Evolutionary conservation across 2,113 vertebrate species (phyloP).

Genomic region (Erythrolamprus reginae): DNA sequence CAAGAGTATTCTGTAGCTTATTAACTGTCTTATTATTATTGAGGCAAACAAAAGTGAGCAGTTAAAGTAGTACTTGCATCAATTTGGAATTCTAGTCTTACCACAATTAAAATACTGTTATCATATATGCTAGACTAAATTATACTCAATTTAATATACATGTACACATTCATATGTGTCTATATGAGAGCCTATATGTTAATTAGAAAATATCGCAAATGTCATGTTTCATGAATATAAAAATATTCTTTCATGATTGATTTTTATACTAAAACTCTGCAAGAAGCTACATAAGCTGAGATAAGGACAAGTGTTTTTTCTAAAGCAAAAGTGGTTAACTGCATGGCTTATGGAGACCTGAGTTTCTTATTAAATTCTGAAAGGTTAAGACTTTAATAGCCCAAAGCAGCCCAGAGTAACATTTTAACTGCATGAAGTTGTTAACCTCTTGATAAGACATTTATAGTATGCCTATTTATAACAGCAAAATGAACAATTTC

Average conservation of each 20-base stretch:
- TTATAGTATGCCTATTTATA: not conserved
- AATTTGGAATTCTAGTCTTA: not conserved
- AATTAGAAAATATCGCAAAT: not conserved
- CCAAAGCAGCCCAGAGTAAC: not conserved
- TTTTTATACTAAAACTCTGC: not conserved
- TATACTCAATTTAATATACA: not conserved
- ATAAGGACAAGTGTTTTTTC: not conserved
- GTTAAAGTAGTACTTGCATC: not conserved
- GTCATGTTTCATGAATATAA: not conserved
- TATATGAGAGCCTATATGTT: not conserved
- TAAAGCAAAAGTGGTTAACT: not conserved
- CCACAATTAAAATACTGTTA: not conserved
- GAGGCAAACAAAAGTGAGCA: not conserved
- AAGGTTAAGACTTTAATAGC: not conserved
- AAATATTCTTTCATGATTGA: not conserved
- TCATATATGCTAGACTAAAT: not conserved
- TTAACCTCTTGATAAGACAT: constrained; percentile 9
- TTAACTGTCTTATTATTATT: not conserved
- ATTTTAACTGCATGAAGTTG: not conserved
- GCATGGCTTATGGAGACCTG: accelerated
- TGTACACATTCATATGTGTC: not conserved
- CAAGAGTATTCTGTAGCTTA: not conserved
- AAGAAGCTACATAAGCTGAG: not conserved
- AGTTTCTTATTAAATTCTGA: not conserved
- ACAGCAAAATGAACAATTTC: not conserved